These are phyloP conservation scores for Volucella inflata DNA, from an alignment of 2,888 invertebrate species.

Conservation along the genomic window DNA sequence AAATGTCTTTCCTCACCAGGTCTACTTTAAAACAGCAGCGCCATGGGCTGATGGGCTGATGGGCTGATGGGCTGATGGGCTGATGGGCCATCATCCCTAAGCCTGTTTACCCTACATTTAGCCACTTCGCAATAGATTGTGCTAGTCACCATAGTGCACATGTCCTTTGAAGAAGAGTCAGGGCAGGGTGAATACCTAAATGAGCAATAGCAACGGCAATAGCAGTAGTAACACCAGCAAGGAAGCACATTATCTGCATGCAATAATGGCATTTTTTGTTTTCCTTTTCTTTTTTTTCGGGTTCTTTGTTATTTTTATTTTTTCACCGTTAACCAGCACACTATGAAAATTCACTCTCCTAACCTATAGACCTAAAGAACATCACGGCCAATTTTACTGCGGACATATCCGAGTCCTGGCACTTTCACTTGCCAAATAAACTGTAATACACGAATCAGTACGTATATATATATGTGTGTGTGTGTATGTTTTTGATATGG, in stretches of 20 bases:
- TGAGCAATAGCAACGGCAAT: no score
- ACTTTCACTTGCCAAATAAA: slow-evolving; percentile 65
- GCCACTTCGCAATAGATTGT: slow-evolving; percentile 19
- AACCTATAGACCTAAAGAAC: slow-evolving; percentile 68
- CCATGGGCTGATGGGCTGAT: background rate
- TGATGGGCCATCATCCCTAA: background rate
- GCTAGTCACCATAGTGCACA: slow-evolving; percentile 36
- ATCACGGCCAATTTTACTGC: slow-evolving; percentile 28
- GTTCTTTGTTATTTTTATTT: slow-evolving; percentile 10
- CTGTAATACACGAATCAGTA: background rate
- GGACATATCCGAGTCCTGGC: slow-evolving; percentile 32
- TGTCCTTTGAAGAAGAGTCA: slow-evolving; percentile 21
- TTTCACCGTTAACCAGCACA: slow-evolving; percentile 6
- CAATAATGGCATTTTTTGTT: slow-evolving; percentile 36
- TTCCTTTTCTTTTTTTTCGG: background rate
- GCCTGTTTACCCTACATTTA: slow-evolving; percentile 30
- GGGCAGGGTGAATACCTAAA: background rate
- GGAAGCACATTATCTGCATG: slow-evolving; percentile 54
- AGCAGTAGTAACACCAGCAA: slow-evolving; percentile 10
- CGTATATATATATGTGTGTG: background rate
- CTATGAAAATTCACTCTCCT: slow-evolving; percentile 21
- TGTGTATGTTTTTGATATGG: slow-evolving; percentile 4
- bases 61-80: no score
- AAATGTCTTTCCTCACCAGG: slow-evolving; percentile 8
- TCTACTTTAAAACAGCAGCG: background rate